phyloP scores from a whole-genome alignment of 92 coral and sea anemone species.

The Actinostola sp. region DNA sequence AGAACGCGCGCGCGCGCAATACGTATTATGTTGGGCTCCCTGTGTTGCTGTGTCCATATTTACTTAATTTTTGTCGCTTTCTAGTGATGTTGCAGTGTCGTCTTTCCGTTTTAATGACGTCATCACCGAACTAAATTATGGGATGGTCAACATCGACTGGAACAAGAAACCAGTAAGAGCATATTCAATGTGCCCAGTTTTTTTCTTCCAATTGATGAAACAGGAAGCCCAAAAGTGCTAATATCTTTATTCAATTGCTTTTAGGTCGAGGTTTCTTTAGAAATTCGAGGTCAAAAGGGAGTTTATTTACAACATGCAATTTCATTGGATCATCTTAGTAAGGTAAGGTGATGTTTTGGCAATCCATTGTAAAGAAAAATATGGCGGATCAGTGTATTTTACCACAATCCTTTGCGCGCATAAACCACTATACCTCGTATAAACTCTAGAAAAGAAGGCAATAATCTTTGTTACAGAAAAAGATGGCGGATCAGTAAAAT shows the following conservation, averaged over 20 bases:
- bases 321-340: constrained; percentile 53
- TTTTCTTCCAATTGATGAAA: background rate
- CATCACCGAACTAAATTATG: constrained; percentile 78
- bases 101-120: constrained; percentile 64
- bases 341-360: no score
- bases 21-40: no score
- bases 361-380: no score
- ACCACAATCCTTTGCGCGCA: no score
- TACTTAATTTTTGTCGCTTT: constrained; percentile 13
- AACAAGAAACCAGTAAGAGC: constrained; percentile 60
- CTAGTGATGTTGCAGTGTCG: constrained; percentile 60
- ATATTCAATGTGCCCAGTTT: background rate
- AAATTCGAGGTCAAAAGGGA: constrained; percentile 53
- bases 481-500: no score
- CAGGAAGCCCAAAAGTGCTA: background rate
- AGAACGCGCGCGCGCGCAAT: no score
- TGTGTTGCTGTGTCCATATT: background rate
- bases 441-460: no score
- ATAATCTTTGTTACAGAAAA: no score
- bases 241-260: background rate
- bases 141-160: constrained; percentile 75
- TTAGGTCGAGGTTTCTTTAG: constrained; percentile 54
- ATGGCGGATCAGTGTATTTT: no score
- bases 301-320: constrained; percentile 57
- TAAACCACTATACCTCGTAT: no score